These are phyloP conservation scores for Caenorhabditis sp. DNA, from an alignment of 2,888 invertebrate species.

Conservation along the genomic window DNA sequence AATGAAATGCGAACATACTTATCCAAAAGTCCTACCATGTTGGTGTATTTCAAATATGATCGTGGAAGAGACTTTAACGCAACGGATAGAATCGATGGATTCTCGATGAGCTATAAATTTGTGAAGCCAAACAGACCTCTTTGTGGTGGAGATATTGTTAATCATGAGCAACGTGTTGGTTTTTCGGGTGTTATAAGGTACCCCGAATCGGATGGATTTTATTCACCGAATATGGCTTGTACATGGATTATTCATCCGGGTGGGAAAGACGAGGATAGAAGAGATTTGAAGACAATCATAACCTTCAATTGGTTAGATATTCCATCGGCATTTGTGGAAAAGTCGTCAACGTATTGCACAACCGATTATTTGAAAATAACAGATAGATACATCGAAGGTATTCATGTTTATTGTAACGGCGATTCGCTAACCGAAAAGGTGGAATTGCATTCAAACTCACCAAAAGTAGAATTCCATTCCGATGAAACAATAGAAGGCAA, in stretches of 20 bases:
- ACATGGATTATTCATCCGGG: background rate
- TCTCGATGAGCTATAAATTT: background rate
- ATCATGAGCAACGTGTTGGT: background rate
- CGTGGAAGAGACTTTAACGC: too few relatives aligned
- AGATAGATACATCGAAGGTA: background rate
- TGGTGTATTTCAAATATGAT: too few relatives aligned
- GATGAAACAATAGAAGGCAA: background rate
- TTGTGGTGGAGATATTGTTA: background rate
- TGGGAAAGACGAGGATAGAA: background rate
- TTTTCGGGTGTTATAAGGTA: background rate
- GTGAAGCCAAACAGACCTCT: background rate
- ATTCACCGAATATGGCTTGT: background rate
- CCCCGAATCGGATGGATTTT: background rate
- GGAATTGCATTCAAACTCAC: background rate
- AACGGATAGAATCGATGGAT: too few relatives aligned
- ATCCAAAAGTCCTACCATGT: too few relatives aligned
- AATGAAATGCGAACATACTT: too few relatives aligned
- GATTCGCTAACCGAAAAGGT: too few relatives aligned
- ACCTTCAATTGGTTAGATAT: background rate
- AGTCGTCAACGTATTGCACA: background rate
- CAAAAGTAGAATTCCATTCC: background rate
- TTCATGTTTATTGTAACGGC: background rate
- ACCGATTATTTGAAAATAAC: background rate
- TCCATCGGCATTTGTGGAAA: background rate
- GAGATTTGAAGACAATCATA: background rate